A percentile compares a stretch with the other conserved stretches of the same genome.
Evolutionary conservation across 2,888 invertebrate genomes (phyloP).

Genomic region (Andrena bicolor): DNA sequence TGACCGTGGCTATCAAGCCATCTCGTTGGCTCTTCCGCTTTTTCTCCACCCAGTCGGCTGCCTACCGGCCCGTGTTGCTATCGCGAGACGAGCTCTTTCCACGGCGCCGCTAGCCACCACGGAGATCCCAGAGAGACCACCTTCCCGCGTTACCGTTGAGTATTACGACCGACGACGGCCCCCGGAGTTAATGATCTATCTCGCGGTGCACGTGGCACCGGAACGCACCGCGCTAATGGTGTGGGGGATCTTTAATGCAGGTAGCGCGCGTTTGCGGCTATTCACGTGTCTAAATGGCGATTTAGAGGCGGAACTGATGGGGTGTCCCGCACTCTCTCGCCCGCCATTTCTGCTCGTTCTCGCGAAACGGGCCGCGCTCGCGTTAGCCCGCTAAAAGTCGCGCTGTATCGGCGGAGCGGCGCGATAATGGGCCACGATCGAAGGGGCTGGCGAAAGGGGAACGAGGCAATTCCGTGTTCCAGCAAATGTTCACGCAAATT

Average conservation of each 20-base stretch:
- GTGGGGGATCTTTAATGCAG: conserved; percentile 52
- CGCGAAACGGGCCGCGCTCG: no score
- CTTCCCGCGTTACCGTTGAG: conserved; percentile 39
- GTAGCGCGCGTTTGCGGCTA: conserved; percentile 41
- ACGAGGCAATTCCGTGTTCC: conserved; percentile 28
- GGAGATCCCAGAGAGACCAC: conserved; percentile 1
- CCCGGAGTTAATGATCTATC: conserved; percentile 67
- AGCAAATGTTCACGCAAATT: conserved; percentile 25
- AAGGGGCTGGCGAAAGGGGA: background rate
- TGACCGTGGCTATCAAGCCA: conserved; percentile 57
- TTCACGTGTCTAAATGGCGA: conserved; percentile 64
- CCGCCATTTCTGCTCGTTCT: conserved; percentile 35
- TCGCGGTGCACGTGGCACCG: conserved; percentile 41
- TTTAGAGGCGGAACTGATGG: conserved; percentile 55
- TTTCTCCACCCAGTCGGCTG: conserved; percentile 1
- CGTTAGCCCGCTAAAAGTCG: conserved; percentile 21
- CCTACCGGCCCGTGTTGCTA: conserved; percentile 24
- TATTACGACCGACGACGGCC: conserved; percentile 52
- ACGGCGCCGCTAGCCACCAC: conserved; percentile 10
- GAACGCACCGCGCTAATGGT: conserved; percentile 43
- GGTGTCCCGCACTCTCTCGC: conserved; percentile 1
- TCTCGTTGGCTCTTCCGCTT: conserved; percentile 45
- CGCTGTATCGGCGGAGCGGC: conserved; percentile 17
- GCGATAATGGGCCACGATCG: conserved; percentile 28
- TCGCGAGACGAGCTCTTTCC: conserved; percentile 50